Base-by-base conservation (phyloP, 2,113 vertebrate species). In the Megalops atlanticus region DNA sequence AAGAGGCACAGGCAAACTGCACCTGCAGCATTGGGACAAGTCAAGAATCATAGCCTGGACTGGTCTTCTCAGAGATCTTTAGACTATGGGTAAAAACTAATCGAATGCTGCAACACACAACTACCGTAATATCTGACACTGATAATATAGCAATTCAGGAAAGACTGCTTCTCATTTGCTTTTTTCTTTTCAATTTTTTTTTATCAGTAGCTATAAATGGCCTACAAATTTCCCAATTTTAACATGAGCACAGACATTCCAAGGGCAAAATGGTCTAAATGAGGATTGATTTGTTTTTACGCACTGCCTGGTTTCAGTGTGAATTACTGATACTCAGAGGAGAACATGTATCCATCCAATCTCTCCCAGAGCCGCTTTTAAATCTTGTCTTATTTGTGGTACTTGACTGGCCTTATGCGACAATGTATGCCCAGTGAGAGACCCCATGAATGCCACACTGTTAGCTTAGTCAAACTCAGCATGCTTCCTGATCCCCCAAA, bases 251-350 rank as follows among this genome's bases (percentile, higher is more conserved):
- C 39, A 79, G 16, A 69, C 54, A 6, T 6, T 74, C 38, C 38
- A 39, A 52, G 7, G 54, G 54, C 12, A 79, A 82, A 78, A 38
- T 21, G 36, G 49, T 69, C 27, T 6, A 38, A 39, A 21, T 24
- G 76, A 12, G 39, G 49, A 74, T 41, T 35, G 40, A n/a, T 64
- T 64, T 64, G 24, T 27, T 1, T 64, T n/a, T 64, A n/a, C 84
- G 72, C 75, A 83, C 87, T 84, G 86, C 87, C 79, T 81, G 85
- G 89, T 84, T 87, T 84, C 82, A 88, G 89, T 90, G 89, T 88
- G 89, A 92, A 92, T 93, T 92, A 93, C 92, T 92, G 86, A 91
- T 90, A 91, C 90, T 91, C 89, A 87, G 81, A 89, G 89, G 88
- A 86, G 85, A 91, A 89, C 91, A 88, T 87, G 88, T 87, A 84